phyloP scores from a whole-genome alignment of 2,113 vertebrate genomes.

The Aegypius monachus region DNA sequence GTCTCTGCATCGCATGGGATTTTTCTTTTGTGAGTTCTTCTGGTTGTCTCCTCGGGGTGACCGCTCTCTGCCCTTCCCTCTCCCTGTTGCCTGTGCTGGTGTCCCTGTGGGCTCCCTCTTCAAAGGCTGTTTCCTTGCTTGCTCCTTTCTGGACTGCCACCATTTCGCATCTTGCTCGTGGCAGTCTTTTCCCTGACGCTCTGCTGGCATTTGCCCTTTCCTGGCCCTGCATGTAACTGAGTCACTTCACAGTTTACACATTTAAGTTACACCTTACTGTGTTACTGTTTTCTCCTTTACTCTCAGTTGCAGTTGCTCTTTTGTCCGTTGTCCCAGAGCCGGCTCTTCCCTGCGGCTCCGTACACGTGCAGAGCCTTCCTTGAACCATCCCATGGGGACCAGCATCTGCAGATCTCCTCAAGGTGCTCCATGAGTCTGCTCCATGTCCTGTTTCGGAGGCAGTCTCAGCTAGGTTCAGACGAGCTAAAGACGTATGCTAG shows the following conservation, averaged over 20 bases:
- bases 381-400: neutral
- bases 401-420: neutral
- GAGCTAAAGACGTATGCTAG: neutral
- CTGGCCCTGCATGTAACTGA: rapidly evolving
- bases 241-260: neutral
- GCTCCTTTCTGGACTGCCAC: neutral
- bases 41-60: neutral
- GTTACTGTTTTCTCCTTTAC: neutral
- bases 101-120: neutral
- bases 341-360: neutral
- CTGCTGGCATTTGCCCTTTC: neutral
- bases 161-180: neutral
- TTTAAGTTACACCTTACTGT: neutral
- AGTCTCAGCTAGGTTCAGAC: neutral
- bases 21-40: neutral
- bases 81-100: neutral
- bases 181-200: neutral
- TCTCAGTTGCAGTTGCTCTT: neutral
- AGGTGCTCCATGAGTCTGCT: neutral
- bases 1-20: neutral
- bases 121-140: neutral
- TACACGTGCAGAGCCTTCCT: neutral
- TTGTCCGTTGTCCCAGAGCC: neutral
- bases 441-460: rapidly evolving
- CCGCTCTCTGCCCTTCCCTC: neutral